These are phyloP conservation scores for Sus scrofa DNA, from an alignment of 2,113 vertebrate genomes.

Conservation along the genomic window DNA sequence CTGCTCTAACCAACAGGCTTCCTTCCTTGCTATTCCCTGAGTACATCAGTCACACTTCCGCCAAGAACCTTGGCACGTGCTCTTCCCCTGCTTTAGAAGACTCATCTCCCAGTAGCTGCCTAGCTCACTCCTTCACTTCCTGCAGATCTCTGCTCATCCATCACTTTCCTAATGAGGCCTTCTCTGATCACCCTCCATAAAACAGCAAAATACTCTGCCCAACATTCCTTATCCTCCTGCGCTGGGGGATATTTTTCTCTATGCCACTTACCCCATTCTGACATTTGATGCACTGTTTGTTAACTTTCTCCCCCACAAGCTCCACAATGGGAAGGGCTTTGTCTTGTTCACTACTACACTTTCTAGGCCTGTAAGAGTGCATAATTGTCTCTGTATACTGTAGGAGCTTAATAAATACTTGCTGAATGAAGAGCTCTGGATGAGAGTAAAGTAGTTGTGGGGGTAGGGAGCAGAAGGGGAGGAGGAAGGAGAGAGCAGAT, in stretches of 20 bases:
- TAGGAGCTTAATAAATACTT: not conserved
- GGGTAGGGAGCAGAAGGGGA: not conserved
- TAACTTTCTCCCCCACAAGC: not conserved
- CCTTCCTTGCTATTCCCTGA: not conserved
- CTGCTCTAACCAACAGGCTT: not conserved
- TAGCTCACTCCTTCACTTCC: not conserved
- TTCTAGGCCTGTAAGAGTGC: not conserved
- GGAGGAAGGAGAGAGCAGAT: not conserved
- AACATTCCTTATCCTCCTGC: not conserved
- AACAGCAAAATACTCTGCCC: not conserved
- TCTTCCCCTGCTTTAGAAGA: not conserved
- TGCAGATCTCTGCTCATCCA: slow-evolving; percentile 17
- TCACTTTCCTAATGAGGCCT: not conserved
- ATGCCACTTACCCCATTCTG: not conserved
- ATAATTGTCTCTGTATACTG: not conserved
- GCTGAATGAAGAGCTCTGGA: not conserved
- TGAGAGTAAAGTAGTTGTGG: not conserved
- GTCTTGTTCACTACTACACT: not conserved
- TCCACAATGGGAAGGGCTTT: not conserved
- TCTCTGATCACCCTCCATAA: not conserved
- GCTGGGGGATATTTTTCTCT: not conserved
- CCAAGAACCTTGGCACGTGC: not conserved
- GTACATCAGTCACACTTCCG: not conserved
- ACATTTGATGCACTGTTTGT: not conserved
- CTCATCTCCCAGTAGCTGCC: not conserved